A percentile compares a stretch with the other conserved stretches of the same genome.
phyloP scores from a whole-genome alignment of 1,140 invertebrate genomes.

The Tigriopus japonicus region DNA sequence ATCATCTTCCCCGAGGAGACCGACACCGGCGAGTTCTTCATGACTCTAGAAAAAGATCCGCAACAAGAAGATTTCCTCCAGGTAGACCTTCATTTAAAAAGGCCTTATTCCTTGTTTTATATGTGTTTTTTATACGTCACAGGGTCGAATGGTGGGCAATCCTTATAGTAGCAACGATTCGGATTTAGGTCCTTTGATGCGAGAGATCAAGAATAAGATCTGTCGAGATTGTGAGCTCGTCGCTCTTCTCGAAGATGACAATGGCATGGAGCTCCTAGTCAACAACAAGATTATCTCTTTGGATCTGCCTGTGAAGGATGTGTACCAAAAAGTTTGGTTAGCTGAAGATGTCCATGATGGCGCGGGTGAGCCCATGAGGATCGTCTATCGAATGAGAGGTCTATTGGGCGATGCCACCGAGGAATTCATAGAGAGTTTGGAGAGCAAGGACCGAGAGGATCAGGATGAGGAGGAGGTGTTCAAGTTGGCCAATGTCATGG shows the following conservation, averaged over 20 bases:
- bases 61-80: constrained; percentile 96
- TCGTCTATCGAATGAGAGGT: constrained; percentile 94
- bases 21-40: constrained; percentile 86
- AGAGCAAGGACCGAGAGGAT: constrained; percentile 65
- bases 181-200: constrained; percentile 86
- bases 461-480: constrained; percentile 89
- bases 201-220: constrained; percentile 96
- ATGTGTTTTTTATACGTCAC: constrained; percentile 5
- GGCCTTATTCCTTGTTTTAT: not conserved
- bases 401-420: constrained; percentile 92
- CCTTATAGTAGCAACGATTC: constrained; percentile 84
- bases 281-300: constrained; percentile 96
- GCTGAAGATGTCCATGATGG: constrained; percentile 49
- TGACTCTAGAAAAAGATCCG: constrained; percentile 90
- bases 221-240: constrained; percentile 93
- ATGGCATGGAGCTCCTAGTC: constrained; percentile 95
- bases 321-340: constrained; percentile 44
- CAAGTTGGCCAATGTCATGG: constrained; percentile 51
- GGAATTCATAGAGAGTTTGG: constrained; percentile 88
- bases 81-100: constrained; percentile 24
- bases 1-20: constrained; percentile 96
- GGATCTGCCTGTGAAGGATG: constrained; percentile 85
- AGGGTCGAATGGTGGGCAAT: constrained; percentile 92
- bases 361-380: constrained; percentile 72
- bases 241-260: constrained; percentile 87